Percentiles rank a stretch among this genome's conserved stretches.
phyloP scores from a whole-genome alignment of 2,113 vertebrate genomes.

The Peucedramus taeniatus region DNA sequence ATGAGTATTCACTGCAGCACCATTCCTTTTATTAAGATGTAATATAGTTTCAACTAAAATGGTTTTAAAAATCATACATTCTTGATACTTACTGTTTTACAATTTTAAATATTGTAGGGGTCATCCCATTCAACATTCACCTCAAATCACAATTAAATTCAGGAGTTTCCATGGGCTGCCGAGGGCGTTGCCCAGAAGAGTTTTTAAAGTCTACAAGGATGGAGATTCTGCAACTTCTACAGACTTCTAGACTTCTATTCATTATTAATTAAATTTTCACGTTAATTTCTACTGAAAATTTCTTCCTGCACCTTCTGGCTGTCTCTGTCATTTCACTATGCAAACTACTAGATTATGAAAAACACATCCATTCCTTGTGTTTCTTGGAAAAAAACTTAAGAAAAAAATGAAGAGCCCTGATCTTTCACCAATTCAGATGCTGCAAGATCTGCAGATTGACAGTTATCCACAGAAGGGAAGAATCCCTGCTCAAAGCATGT shows the following conservation, averaged over 20 bases:
- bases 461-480: background rate
- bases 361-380: background rate
- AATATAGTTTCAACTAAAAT: background rate
- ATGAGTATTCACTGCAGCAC: background rate
- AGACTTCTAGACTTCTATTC: background rate
- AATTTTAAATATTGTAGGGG: background rate
- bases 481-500: background rate
- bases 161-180: background rate
- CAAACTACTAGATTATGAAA: background rate
- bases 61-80: background rate
- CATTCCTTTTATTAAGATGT: background rate
- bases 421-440: background rate
- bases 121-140: background rate
- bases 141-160: background rate
- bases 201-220: background rate
- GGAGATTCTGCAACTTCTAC: background rate
- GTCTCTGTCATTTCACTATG: background rate
- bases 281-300: background rate
- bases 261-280: background rate
- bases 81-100: background rate
- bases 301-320: background rate
- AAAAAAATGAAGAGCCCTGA: background rate
- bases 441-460: background rate
- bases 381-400: background rate
- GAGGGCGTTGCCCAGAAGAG: background rate